Evolutionary conservation across 2,888 invertebrate species (phyloP).

Genomic region (Harpagoxenus sublaevis): DNA sequence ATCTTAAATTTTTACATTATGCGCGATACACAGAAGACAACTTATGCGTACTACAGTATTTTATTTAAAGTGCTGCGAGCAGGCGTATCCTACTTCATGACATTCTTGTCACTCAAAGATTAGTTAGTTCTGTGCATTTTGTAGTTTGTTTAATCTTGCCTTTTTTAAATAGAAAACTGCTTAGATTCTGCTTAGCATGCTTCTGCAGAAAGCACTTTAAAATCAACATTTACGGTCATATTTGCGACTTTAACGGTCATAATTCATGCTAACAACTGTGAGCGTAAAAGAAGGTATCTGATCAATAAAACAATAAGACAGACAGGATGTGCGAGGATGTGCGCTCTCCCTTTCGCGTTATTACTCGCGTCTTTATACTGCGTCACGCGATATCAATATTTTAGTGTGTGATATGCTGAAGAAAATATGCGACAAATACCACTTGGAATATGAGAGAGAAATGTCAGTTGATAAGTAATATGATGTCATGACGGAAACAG

Average conservation of each 20-base stretch:
- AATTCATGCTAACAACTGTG: not conserved
- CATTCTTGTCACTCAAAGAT: slow-evolving; percentile 26
- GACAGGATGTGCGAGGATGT: not conserved
- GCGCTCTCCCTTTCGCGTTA: not conserved
- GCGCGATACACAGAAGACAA: not conserved
- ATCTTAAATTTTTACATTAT: not conserved
- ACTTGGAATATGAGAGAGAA: no score
- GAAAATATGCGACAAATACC: not conserved
- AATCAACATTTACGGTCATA: not conserved
- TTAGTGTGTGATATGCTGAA: not conserved
- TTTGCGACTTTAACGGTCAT: not conserved
- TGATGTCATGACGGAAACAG: not conserved
- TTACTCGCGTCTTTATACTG: not conserved
- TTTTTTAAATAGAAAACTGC: not conserved
- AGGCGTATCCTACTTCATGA: slow-evolving; percentile 21
- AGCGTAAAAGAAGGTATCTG: not conserved
- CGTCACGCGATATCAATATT: not conserved
- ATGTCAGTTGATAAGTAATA: not conserved
- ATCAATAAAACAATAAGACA: not conserved
- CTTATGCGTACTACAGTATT: not conserved
- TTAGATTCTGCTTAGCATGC: not conserved
- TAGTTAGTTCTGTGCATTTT: not conserved
- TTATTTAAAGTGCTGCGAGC: not conserved
- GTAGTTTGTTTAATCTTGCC: not conserved
- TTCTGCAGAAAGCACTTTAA: not conserved